Conservation (phyloP, 1,140 invertebrate species). For the Mylabris phalerata region DNA sequence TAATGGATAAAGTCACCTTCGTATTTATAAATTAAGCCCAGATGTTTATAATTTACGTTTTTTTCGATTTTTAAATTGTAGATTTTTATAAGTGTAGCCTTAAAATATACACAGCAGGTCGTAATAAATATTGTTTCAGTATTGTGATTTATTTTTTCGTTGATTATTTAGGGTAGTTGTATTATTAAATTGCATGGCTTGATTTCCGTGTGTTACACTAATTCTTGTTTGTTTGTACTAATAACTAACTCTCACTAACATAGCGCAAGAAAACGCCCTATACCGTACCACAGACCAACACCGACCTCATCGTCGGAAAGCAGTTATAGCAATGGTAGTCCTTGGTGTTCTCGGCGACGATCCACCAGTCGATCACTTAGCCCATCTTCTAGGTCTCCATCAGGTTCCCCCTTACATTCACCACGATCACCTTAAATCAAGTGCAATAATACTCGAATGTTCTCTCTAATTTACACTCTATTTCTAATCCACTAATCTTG, state of each 20-base stretch:
- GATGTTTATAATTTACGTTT: not conserved
- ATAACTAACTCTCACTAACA: conserved; percentile 36
- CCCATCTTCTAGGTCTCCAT: conserved; percentile 30
- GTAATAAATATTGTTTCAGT: no score
- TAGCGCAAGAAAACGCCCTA: conserved; percentile 83
- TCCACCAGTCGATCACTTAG: conserved; percentile 44
- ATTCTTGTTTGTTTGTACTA: not conserved
- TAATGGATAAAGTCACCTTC: conserved; percentile 3
- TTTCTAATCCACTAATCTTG: no score
- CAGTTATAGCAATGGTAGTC: conserved; percentile 55
- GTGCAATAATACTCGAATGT: conserved; percentile 3
- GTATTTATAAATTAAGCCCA: no score
- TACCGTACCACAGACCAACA: conserved; percentile 79
- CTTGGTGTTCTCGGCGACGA: conserved; percentile 46
- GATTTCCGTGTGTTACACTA: conserved; percentile 7
- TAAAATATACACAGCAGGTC: not conserved
- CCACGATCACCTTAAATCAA: conserved; percentile 21
- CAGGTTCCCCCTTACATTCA: conserved; percentile 22
- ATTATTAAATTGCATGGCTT: conserved; percentile 19
- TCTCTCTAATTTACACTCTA: no score
- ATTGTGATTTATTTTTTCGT: no score
- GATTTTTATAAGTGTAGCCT: not conserved
- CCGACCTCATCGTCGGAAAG: conserved; percentile 64
- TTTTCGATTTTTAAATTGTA: not conserved
- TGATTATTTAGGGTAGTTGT: not conserved